Evolutionary conservation across 2,888 invertebrate genomes (phyloP), one percentile per base, ranked within the genome.

Genomic region (Pollenia angustigena): DNA sequence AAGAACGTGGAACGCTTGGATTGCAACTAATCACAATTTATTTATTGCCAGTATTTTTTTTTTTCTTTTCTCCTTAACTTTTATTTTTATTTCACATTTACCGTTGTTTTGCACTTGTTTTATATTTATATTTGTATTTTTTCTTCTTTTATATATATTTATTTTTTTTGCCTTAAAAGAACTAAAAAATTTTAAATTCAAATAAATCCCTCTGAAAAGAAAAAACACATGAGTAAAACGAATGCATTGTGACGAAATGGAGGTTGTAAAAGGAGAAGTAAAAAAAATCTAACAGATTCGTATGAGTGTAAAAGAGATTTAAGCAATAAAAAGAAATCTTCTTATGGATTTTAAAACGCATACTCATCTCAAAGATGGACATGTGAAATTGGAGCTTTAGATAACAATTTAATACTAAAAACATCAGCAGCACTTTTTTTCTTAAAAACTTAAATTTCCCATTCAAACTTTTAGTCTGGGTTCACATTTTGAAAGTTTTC

Each of bases 301-400:
- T 42, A 56, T 52, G 44, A 79, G 46, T 46, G 62, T 50, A 50
- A 54, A 81, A 74, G 81, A 81, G 81, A 81, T 74, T 81, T 81
- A 42, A 74, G 32, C 23, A 74, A 66, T 74, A 66, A 81, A 81
- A 50, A 60, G 8, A 46, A 72, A 46, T 76, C n/a, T 76, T 62
- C 40, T 46, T 71, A 69, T 82, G 62, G n/a, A 52, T 76, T 81
- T 82, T 82, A 76, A 62, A 82, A 82, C 69, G 76, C 82, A 82
- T 82, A 76, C 82, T 82, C 81, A n/a, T n/a, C 4, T 16, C 81
- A 81, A 14, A 52, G 66, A 68, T 74, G 75, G 78, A 7, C 23
- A 1, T 42, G 8, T 10, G 18, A 44, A 64, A 18, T 42, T 46
- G 40, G 2, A 32, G 4, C 3, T 32, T 32, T 32, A 32, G 3